These are phyloP conservation scores for Brotula barbata DNA, from an alignment of 2,797 vertebrate species.

Conservation along the genomic window DNA sequence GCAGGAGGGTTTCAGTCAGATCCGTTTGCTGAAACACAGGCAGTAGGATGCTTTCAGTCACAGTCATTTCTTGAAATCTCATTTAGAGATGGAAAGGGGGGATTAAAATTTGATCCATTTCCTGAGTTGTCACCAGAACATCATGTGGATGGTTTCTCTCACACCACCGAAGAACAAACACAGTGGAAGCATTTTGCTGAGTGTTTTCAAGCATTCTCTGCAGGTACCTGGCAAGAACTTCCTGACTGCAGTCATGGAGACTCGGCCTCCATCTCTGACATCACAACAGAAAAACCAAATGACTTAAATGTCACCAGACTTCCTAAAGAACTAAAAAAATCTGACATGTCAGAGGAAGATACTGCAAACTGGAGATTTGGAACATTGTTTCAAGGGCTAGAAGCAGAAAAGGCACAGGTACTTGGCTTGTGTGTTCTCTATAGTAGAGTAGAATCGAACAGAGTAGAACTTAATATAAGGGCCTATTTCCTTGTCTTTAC, in stretches of 20 bases:
- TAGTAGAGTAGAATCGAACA: constrained; percentile 79
- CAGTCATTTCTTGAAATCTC: constrained; percentile 14
- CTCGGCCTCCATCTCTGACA: constrained; percentile 48
- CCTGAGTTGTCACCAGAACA: constrained; percentile 7
- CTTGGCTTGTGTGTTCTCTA: constrained; percentile 47
- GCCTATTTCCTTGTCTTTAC: constrained; percentile 37
- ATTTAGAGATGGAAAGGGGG: not conserved
- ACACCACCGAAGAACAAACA: constrained; percentile 2
- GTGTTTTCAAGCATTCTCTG: constrained; percentile 62
- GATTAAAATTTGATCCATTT: constrained; percentile 28
- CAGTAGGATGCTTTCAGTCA: constrained; percentile 12
- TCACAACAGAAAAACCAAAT: constrained; percentile 66
- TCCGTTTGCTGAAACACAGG: not conserved
- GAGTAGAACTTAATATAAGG: constrained; percentile 52
- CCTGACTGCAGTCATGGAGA: constrained; percentile 63
- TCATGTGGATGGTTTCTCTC: constrained; percentile 10
- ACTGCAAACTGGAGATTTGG: constrained; percentile 94
- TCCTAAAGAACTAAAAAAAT: constrained; percentile 88
- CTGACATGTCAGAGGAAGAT: constrained; percentile 98
- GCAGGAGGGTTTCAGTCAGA: not conserved
- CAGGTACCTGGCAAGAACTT: constrained; percentile 71
- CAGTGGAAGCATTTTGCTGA: constrained; percentile 71
- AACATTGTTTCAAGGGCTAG: constrained; percentile 93
- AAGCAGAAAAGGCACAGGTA: constrained; percentile 96
- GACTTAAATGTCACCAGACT: constrained; percentile 74